Base-by-base conservation (phyloP, 2,113 vertebrate genomes). In the Archocentrus centrarchus region DNA sequence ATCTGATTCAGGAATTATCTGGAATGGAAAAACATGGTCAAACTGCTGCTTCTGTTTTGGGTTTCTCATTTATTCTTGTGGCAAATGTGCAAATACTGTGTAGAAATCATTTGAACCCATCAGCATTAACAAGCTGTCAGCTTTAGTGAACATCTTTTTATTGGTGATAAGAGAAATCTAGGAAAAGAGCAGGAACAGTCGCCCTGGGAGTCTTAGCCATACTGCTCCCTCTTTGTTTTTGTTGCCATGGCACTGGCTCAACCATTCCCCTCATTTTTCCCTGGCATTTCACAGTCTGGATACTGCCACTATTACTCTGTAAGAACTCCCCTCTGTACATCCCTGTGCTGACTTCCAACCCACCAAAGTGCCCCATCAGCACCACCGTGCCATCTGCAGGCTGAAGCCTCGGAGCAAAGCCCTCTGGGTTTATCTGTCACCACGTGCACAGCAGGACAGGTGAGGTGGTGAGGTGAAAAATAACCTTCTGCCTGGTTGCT, bases 241-340 rank as follows among this genome's bases (percentile, higher is more conserved):
- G 90, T 93, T 94, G 87, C 90, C 88, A 93, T 94, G 91, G 89
- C 39, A 24, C 80, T 77, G 57, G 87, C 76, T 89, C 81, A 80
- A 87, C 86, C 77, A 79, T 84, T 85, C 80, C 75, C 77, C 59
- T 58, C 44, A 73, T 82, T 79, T 82, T 39, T 88, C 32, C 58
- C 20, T 60, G 68, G 81, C 82, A 81, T 90, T 92, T 91, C 61
- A 81, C 90, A 89, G 88, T 86, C 59, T 64, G 61, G 80, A 59
- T 79, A 78, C 76, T 88, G 82, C 80, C 89, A 86, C 84, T 80
- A 90, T 92, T 84, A 88, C 85, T 60, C 27, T 75, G 55, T 41
- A 41, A 83, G 73, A 61, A 75, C 47, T 60, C 64, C 59, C 77
- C 27, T 61, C 64, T 41, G 14, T 24, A 30, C 18, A 11, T 79